Evolutionary conservation across 2,113 vertebrate species (phyloP).

Genomic region (Osmerus mordax): DNA sequence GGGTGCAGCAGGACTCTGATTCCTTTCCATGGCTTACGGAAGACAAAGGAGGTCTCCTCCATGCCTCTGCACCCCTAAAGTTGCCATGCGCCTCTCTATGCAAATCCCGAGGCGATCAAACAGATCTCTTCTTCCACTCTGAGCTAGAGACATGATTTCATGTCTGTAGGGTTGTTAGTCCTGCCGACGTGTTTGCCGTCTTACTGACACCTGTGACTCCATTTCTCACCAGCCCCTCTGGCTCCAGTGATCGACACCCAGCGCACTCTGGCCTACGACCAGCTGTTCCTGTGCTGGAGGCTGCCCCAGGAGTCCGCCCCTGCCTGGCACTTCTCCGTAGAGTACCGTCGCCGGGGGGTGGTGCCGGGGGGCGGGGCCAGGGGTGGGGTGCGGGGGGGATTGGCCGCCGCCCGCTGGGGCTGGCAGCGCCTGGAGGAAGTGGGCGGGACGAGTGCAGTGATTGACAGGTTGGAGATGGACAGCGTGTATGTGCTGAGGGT

Average conservation of each 20-base stretch:
- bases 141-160: not conserved
- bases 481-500: conserved; percentile 90
- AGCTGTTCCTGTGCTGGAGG: conserved; percentile 94
- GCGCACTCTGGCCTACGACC: conserved; percentile 91
- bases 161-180: not conserved
- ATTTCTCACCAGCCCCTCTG: conserved; percentile 75
- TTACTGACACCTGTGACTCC: not conserved
- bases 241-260: conserved; percentile 95
- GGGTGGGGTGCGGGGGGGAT: conserved; percentile 75
- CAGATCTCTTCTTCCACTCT: too few species aligned
- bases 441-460: conserved; percentile 81
- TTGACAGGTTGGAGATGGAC: conserved; percentile 87
- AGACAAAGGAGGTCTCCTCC: too few species aligned
- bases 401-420: conserved; percentile 82
- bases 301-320: conserved; percentile 85
- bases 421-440: conserved; percentile 92
- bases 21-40: too few species aligned
- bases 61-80: too few species aligned
- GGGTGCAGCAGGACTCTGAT: too few species aligned
- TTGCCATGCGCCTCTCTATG: too few species aligned
- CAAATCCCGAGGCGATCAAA: too few species aligned
- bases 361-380: conserved; percentile 68
- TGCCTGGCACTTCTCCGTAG: conserved; percentile 90
- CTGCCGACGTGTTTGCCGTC: not conserved
- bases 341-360: conserved; percentile 86